phyloP scores from a whole-genome alignment of 2,113 vertebrate genomes.

The Morone chrysops region DNA sequence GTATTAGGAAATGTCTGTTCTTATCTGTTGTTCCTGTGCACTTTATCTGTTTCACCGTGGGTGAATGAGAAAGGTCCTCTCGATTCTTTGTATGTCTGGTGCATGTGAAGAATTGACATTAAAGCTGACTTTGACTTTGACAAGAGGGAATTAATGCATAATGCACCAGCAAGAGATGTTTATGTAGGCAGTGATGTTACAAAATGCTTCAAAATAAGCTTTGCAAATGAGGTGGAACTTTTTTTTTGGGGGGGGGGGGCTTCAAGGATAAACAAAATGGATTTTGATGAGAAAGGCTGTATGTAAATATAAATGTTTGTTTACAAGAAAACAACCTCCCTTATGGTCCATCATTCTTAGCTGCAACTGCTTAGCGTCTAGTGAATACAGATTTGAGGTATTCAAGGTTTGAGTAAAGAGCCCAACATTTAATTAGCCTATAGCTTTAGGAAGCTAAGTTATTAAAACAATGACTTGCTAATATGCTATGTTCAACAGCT shows the following conservation, averaged over 20 bases:
- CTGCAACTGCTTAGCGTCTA: neutral
- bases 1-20: too few relatives aligned
- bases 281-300: neutral
- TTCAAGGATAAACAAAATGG: neutral
- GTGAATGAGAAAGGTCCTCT: too few relatives aligned
- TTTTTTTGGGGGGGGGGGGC: neutral
- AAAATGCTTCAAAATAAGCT: neutral
- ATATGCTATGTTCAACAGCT: neutral
- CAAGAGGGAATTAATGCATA: too few relatives aligned
- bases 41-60: too few relatives aligned
- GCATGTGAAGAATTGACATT: too few relatives aligned
- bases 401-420: neutral
- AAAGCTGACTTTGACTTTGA: too few relatives aligned
- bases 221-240: neutral
- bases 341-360: neutral
- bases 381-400: neutral
- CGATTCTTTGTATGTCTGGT: too few relatives aligned
- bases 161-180: neutral
- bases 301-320: neutral
- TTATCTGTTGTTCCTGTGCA: too few relatives aligned
- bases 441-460: neutral
- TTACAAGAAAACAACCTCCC: neutral
- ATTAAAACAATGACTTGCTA: neutral
- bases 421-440: neutral
- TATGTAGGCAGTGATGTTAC: neutral